These are phyloP conservation scores for Rhinopomastus cyanomelas DNA, from an alignment of 2,113 vertebrate species.

Conservation along the genomic window DNA sequence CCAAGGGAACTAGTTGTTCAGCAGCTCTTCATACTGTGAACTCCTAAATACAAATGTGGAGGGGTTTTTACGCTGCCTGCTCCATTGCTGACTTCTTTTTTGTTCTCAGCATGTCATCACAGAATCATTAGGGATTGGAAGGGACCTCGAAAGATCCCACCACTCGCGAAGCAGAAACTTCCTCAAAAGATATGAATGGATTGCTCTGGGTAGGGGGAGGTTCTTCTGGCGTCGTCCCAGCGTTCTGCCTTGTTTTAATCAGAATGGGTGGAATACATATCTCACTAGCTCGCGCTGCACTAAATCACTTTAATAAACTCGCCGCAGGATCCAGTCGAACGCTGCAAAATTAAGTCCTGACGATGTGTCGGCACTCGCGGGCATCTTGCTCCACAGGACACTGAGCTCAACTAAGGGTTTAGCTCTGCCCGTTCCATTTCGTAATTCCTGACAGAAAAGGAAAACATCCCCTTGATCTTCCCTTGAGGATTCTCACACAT, in stretches of 20 bases:
- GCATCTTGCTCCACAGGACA: constrained; percentile 33
- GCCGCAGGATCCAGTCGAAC: constrained; percentile 55
- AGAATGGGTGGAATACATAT: constrained; percentile 37
- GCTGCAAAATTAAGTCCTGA: constrained; percentile 45
- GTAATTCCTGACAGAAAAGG: not conserved
- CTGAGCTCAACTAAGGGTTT: too few relatives aligned
- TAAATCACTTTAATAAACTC: constrained; percentile 58
- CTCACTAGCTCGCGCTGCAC: not conserved
- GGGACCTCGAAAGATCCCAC: too few relatives aligned
- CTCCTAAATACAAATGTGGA: constrained; percentile 29
- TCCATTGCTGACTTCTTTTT: constrained; percentile 44
- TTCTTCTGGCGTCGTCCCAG: not conserved
- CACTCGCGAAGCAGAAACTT: constrained; percentile 35
- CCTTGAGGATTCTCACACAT: constrained; percentile 41
- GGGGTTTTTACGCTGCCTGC: constrained; percentile 24
- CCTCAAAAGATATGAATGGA: constrained; percentile 41
- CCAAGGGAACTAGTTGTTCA: constrained; percentile 37
- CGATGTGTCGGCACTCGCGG: constrained; percentile 51
- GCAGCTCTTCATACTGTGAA: constrained; percentile 37
- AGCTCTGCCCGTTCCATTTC: constrained; percentile 12
- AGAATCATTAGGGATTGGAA: too few relatives aligned
- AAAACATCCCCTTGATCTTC: not conserved
- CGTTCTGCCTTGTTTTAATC: constrained; percentile 31
- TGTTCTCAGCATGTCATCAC: constrained; percentile 39
- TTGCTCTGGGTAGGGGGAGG: not conserved